A percentile compares a stretch with the other conserved stretches of the same genome.
Conservation (phyloP, 2,113 vertebrate species). For the Boulengeromyrus knoepffleri region DNA sequence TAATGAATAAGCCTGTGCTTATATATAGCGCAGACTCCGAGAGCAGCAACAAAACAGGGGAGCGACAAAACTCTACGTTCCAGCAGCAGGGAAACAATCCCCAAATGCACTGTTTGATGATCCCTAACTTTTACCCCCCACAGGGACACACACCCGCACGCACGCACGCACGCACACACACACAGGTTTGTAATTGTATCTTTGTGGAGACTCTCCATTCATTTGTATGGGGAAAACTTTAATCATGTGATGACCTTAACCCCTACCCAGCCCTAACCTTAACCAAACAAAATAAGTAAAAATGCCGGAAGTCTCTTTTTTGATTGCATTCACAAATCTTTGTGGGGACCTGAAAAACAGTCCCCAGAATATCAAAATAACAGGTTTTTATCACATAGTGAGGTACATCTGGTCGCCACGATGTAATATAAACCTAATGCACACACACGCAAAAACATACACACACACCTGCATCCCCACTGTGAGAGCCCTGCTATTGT, state of each 20-base stretch:
- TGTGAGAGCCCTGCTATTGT: not conserved
- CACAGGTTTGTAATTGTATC: not conserved
- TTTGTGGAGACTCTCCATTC: too few relatives aligned
- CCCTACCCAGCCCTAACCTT: too few relatives aligned
- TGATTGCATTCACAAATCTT: too few relatives aligned
- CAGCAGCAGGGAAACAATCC: not conserved
- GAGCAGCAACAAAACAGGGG: not conserved
- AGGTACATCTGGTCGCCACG: too few relatives aligned
- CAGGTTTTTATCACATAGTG: too few relatives aligned
- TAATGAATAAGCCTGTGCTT: not conserved
- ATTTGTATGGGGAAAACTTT: too few relatives aligned
- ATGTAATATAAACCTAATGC: too few relatives aligned
- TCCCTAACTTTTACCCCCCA: not conserved
- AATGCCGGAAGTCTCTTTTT: too few relatives aligned
- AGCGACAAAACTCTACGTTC: not conserved
- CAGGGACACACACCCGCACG: not conserved
- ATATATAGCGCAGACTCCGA: not conserved
- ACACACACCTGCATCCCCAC: not conserved
- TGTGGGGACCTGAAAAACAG: too few relatives aligned
- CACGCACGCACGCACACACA: not conserved
- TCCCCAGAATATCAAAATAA: too few relatives aligned
- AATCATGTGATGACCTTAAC: too few relatives aligned
- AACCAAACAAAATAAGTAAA: too few relatives aligned
- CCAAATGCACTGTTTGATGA: not conserved
- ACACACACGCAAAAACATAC: not conserved